Evolutionary conservation across 2,888 invertebrate genomes (phyloP), one percentile per base, ranked within the genome.

Genomic region (Apodemia mormo): DNA sequence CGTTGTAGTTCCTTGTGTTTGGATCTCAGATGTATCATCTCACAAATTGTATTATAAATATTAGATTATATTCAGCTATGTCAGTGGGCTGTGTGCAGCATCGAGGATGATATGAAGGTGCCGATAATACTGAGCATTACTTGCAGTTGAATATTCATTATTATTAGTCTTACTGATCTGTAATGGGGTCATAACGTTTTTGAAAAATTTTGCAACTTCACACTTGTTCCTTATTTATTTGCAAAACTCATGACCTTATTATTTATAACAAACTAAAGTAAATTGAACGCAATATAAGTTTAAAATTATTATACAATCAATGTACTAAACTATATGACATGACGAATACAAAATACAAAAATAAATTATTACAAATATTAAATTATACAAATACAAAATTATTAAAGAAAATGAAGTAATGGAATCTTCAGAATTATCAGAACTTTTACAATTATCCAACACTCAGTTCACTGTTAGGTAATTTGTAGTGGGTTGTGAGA

Each of bases 1-100:
- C 49, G 52, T 78, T 79, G 80, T 83, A 82, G 87, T 90, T 89
- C 89, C 88, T 90, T 82, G 77, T 80, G 78, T 80, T 85, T 86
- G 88, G 90, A 90, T 90, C 90, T 90, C 90, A 90, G 81, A 80
- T 79, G 80, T 85, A 81, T 76, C 75, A 81, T 86, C 84, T 86
- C 84, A 83, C 82, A 40, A 54, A 81, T 78, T 86, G 82, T 89
- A 84, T 80, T 80, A 81, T 49, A 49, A 49, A 49, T 79, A 77
- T 76, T 82, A 81, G 69, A 75, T 75, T 76, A 78, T 71, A 74
- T 76, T 74, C 14, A 72, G 56, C 22, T 61, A 58, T 12, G 61
- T 61, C 10, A 30, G 30, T 30, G 61, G 61, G 61, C 61, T 33
- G 33, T 14, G 61, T 30, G 61, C 6, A 14, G 49, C 14, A 45